Evolutionary conservation across 2,113 vertebrate species (phyloP).

Genomic region (Thalassarche chlororhynchos): DNA sequence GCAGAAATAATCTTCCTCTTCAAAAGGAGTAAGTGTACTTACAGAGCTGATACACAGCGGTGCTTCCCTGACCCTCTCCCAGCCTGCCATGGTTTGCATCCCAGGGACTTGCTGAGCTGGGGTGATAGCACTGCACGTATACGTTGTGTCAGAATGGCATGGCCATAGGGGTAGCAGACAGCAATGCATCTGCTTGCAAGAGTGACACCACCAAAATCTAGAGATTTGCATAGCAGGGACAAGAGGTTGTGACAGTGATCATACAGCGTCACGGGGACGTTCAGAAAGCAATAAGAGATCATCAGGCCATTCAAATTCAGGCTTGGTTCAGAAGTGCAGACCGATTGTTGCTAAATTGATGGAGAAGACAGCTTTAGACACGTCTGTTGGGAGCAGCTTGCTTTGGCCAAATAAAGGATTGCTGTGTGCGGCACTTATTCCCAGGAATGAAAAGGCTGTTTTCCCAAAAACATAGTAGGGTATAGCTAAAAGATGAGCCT

Average conservation of each 20-base stretch:
- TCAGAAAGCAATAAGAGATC: not conserved
- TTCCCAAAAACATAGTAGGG: not conserved
- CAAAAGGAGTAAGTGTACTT: not conserved
- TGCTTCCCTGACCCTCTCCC: not conserved
- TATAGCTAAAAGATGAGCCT: not conserved
- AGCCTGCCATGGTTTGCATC: not conserved
- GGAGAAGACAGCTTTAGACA: not conserved
- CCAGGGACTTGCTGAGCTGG: not conserved
- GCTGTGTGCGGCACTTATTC: not conserved
- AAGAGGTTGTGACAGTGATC: not conserved
- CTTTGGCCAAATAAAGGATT: not conserved
- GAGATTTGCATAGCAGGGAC: not conserved
- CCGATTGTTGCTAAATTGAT: no score
- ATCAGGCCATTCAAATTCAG: not conserved
- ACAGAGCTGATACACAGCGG: not conserved
- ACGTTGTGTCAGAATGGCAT: not conserved
- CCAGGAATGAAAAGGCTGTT: not conserved
- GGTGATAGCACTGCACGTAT: not conserved
- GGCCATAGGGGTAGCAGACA: not conserved
- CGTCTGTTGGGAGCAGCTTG: not conserved
- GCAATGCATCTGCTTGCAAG: not conserved
- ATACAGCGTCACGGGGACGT: fast-evolving
- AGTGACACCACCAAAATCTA: not conserved
- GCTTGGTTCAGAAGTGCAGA: not conserved
- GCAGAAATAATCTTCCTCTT: not conserved